Conservation (phyloP, 2,888 invertebrate species). For the Pyrrhosoma nymphula region DNA sequence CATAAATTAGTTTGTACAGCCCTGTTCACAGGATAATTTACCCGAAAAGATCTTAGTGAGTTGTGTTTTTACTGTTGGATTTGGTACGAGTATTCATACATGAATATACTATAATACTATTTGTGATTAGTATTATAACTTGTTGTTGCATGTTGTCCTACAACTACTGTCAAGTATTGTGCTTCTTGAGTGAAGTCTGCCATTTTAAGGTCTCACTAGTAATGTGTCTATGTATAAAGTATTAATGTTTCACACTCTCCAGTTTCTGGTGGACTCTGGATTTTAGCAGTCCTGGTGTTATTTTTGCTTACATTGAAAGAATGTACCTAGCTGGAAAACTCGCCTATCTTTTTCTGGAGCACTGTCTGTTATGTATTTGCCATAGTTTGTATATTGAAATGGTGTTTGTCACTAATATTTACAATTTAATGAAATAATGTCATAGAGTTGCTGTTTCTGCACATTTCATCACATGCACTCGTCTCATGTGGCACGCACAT, state of each 20-base stretch:
- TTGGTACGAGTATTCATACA: background rate
- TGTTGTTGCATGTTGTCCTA: conserved; percentile 20
- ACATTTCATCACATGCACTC: background rate
- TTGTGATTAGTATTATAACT: conserved; percentile 45
- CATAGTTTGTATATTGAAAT: background rate
- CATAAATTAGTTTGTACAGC: conserved; percentile 29
- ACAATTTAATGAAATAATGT: background rate
- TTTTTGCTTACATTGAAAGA: background rate
- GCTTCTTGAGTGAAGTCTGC: background rate
- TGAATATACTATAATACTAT: background rate
- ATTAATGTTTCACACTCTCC: background rate
- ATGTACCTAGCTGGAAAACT: background rate
- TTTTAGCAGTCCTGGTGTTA: background rate
- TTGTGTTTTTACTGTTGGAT: background rate
- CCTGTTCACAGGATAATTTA: conserved; percentile 48
- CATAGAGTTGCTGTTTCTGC: background rate
- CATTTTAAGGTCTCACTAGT: background rate
- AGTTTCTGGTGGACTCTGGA: background rate
- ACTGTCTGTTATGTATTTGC: background rate
- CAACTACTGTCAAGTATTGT: background rate
- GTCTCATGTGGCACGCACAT: no score
- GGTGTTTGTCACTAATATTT: background rate
- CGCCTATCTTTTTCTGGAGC: background rate
- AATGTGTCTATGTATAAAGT: no score
- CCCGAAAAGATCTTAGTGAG: background rate